phyloP scores from a whole-genome alignment of 2,888 invertebrate species.

The Drosophila demipolita region DNA sequence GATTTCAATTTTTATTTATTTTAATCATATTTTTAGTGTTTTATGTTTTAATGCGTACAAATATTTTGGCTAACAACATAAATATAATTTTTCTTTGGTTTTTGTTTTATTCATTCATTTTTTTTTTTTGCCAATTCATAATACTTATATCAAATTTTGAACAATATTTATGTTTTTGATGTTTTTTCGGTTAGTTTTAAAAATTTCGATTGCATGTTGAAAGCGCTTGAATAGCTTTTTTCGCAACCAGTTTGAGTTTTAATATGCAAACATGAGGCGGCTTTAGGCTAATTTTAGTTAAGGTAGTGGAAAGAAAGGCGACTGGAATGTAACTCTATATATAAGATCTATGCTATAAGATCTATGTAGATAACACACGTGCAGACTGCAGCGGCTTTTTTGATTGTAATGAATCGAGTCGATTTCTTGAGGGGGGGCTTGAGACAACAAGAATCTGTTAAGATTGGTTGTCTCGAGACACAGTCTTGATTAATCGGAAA shows the following conservation, averaged over 20 bases:
- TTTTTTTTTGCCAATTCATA: conserved; percentile 58
- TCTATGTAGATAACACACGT: conserved; percentile 8
- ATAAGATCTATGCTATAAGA: conserved; percentile 28
- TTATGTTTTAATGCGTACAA: conserved; percentile 61
- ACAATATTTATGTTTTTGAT: conserved; percentile 40
- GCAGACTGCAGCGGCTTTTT: conserved; percentile 22
- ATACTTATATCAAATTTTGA: conserved; percentile 68
- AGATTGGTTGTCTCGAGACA: conserved; percentile 12
- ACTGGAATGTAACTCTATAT: conserved; percentile 41
- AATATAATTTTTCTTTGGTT: conserved; percentile 44
- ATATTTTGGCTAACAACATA: conserved; percentile 68
- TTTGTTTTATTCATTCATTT: conserved; percentile 16
- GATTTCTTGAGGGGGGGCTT: neutral
- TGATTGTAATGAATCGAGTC: conserved; percentile 21
- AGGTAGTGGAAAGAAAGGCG: conserved; percentile 45
- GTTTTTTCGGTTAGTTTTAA: neutral
- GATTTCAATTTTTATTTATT: conserved; percentile 58
- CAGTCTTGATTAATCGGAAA: conserved; percentile 35
- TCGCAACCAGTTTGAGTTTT: conserved; percentile 39
- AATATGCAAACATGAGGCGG: conserved; percentile 39
- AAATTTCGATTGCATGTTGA: conserved; percentile 33
- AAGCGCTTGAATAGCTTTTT: conserved; percentile 61
- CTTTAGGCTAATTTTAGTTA: conserved; percentile 47
- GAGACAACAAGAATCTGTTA: conserved; percentile 2
- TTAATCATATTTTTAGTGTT: conserved; percentile 35